These are phyloP conservation scores for Catonia carolina DNA, from an alignment of 2,888 invertebrate species.

Conservation along the genomic window DNA sequence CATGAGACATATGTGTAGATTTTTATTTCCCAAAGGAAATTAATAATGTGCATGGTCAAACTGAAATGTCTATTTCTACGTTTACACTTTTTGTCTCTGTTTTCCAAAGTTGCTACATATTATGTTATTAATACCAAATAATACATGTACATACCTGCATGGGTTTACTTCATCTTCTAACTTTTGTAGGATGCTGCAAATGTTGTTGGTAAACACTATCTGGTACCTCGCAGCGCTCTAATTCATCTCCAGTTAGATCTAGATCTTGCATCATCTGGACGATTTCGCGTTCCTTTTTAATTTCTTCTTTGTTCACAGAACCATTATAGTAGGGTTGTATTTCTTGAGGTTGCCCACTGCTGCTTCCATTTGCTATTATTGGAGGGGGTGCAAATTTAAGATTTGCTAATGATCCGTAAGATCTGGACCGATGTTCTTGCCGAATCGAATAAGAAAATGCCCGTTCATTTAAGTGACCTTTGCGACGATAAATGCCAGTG, in stretches of 20 bases:
- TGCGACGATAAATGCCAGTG: constrained; percentile 82
- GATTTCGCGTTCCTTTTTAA: constrained; percentile 85
- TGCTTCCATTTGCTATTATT: constrained; percentile 37
- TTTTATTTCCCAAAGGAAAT: too few relatives aligned
- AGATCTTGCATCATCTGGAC: constrained; percentile 90
- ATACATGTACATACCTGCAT: too few relatives aligned
- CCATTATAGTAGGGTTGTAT: constrained; percentile 26
- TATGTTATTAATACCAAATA: too few relatives aligned
- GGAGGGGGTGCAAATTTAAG: constrained; percentile 76
- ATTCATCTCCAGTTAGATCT: constrained; percentile 70
- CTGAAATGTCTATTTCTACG: too few relatives aligned
- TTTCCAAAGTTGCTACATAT: too few relatives aligned
- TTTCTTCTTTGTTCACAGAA: constrained; percentile 51
- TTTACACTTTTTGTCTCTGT: too few relatives aligned
- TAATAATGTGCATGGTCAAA: too few relatives aligned
- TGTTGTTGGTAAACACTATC: constrained; percentile 48
- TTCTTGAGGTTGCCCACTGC: constrained; percentile 20
- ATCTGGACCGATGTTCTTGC: constrained; percentile 87
- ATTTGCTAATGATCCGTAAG: constrained; percentile 86
- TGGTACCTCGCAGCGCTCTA: constrained; percentile 60
- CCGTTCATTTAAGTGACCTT: constrained; percentile 85
- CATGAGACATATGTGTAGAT: too few relatives aligned
- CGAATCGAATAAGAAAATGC: constrained; percentile 91
- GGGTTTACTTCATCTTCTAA: constrained; percentile 40
- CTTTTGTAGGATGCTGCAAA: constrained; percentile 26